phyloP scores from a whole-genome alignment of 2,888 invertebrate genomes.

The Himalopsyche japonica region DNA sequence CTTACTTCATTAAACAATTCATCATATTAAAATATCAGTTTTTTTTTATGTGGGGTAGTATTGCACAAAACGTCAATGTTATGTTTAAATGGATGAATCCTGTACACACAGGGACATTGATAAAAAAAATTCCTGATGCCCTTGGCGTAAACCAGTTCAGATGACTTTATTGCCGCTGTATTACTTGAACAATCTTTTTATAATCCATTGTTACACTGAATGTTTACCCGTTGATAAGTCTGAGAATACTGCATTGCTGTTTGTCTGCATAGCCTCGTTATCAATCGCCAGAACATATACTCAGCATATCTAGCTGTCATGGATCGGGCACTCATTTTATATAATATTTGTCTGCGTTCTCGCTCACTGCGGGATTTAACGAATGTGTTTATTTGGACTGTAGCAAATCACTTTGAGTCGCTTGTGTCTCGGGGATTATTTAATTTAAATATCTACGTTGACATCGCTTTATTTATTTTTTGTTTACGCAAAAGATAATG shows the following conservation, averaged over 20 bases:
- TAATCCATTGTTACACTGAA: background rate
- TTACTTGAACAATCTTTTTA: background rate
- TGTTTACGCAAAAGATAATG: background rate
- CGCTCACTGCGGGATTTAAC: background rate
- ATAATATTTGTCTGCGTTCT: background rate
- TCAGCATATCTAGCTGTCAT: background rate
- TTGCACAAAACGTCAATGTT: too few species aligned
- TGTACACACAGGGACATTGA: background rate
- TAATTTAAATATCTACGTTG: background rate
- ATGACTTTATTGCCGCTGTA: background rate
- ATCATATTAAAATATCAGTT: too few species aligned
- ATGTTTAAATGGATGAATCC: too few species aligned
- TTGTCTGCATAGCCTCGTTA: background rate
- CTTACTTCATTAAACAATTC: too few species aligned
- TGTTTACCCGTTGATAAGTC: background rate
- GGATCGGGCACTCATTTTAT: background rate
- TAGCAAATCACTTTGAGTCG: background rate
- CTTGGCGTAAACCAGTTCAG: background rate
- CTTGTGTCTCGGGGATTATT: slow-evolving; percentile 9
- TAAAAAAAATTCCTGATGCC: background rate
- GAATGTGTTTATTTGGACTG: slow-evolving; percentile 10
- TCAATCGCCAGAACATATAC: background rate
- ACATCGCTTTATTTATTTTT: background rate
- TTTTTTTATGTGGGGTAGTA: too few species aligned
- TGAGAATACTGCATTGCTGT: slow-evolving; percentile 9